These are phyloP conservation scores for Crematogaster levior DNA, from an alignment of 2,888 invertebrate genomes.

Conservation along the genomic window DNA sequence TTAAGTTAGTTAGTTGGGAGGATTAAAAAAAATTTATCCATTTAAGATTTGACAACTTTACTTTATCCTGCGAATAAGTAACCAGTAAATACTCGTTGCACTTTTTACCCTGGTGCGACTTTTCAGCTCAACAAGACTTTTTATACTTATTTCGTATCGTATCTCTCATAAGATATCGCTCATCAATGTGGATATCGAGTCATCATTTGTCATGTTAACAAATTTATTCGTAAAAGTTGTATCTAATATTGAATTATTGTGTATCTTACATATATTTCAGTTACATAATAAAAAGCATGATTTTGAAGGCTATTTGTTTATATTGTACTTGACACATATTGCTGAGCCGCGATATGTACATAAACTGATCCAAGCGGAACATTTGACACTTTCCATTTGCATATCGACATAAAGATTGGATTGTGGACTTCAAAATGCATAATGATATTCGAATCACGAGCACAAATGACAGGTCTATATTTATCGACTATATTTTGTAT, in stretches of 20 bases:
- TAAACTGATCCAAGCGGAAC: neutral
- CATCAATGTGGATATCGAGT: constrained; percentile 5
- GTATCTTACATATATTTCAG: neutral
- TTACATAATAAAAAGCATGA: neutral
- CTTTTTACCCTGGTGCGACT: constrained; percentile 36
- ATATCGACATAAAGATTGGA: constrained; percentile 26
- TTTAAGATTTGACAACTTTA: constrained; percentile 9
- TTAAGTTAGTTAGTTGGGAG: neutral
- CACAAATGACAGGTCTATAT: constrained; percentile 2
- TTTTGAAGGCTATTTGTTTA: neutral
- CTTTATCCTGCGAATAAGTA: neutral
- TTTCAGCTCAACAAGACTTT: constrained; percentile 25
- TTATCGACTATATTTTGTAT: constrained; percentile 22
- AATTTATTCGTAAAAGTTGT: neutral
- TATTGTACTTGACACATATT: constrained; percentile 4
- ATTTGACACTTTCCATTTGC: constrained; percentile 34
- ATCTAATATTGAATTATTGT: constrained; percentile 10
- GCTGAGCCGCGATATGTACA: neutral
- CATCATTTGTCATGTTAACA: neutral
- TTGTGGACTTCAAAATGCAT: neutral
- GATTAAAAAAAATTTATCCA: neutral
- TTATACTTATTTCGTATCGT: constrained; percentile 17
- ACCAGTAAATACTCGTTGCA: constrained; percentile 28
- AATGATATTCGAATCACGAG: constrained; percentile 33
- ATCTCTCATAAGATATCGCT: constrained; percentile 28